Percentiles rank a stretch among this genome's conserved stretches.
These are phyloP conservation scores for Solenopsis invicta DNA, from an alignment of 1,140 invertebrate species.

Conservation along the genomic window DNA sequence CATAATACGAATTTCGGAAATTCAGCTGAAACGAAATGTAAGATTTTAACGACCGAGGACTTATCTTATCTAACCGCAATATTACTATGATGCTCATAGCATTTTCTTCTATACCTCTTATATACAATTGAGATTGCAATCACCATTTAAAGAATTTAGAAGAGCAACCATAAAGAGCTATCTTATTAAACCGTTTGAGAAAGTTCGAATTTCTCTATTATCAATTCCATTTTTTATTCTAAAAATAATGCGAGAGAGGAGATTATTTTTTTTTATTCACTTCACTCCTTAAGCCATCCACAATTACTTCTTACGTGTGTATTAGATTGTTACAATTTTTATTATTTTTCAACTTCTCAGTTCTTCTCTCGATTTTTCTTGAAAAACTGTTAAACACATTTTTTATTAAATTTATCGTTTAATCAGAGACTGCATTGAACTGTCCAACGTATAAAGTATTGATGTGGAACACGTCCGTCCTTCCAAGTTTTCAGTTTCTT, in stretches of 20 bases:
- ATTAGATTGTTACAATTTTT: neutral
- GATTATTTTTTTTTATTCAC: neutral
- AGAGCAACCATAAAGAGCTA: neutral
- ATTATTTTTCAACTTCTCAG: neutral
- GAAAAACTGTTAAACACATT: neutral
- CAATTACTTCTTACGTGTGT: neutral
- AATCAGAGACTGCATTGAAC: neutral
- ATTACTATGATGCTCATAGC: constrained; percentile 7
- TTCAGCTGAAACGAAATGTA: constrained; percentile 38
- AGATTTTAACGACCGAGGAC: constrained; percentile 50
- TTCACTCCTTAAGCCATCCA: neutral
- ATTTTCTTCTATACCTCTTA: neutral
- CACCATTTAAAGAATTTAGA: neutral
- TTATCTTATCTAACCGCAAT: constrained; percentile 5
- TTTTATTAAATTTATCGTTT: neutral
- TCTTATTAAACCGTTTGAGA: neutral
- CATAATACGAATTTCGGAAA: constrained; percentile 47
- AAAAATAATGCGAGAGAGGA: neutral
- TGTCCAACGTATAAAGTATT: neutral
- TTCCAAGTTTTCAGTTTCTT: constrained; percentile 19
- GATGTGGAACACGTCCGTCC: constrained; percentile 1
- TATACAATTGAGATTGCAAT: neutral
- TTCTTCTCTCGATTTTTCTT: neutral
- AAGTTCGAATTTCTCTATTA: neutral
- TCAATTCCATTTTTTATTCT: neutral